Base-by-base conservation (phyloP, 2,888 invertebrate species). In the Cheilosia scutellata region DNA sequence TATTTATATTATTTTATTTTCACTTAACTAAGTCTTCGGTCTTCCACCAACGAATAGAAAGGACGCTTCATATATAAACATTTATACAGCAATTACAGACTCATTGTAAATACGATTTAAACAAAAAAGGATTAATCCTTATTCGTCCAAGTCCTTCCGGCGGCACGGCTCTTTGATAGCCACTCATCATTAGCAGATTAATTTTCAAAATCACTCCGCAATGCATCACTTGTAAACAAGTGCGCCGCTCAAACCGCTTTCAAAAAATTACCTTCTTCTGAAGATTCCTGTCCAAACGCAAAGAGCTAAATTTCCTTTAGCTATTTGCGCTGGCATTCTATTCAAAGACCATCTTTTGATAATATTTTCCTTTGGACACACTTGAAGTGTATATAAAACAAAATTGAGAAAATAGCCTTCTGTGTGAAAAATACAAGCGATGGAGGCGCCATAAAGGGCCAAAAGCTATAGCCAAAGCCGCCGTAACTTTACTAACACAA, bases 301-400 rank as follows among this genome's bases (percentile, higher is more conserved):
- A 13, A 25, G 27, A 49, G 25, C 20, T 2, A 20, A 65, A 20
- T 5, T 11, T 72, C 31, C 33, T 27, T 68, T 44, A 37, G 49
- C 49, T 20, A 31, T 33, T 25, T 51, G 77, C 65, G 58, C 71
- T 25, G 42, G 13, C 33, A 68, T 78, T 72, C 49, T 31, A 78
- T 33, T 62, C 49, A 78, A 74, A 74, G 72, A 68, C 57, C 60
- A 83, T 79, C 79, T 63, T 78, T 78, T 74, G 72, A 79, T 78
- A 68, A 63, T 27, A 68, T 72, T 79, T 83, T 74, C 71, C 74
- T 66, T 7, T 68, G 68, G 71, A 57, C 79, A 11, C 79, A 79
- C 66, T 74, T 74, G 42, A 68, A 79, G 27, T 63, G 47, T 13
- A 20, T 20, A 20, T 20, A 53, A 77, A 60, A 42, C 37, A 60